Percentiles rank a stretch among this genome's conserved stretches.
Conservation (phyloP, 2,888 invertebrate species). For the Scaptomyza cyrtandrae region DNA sequence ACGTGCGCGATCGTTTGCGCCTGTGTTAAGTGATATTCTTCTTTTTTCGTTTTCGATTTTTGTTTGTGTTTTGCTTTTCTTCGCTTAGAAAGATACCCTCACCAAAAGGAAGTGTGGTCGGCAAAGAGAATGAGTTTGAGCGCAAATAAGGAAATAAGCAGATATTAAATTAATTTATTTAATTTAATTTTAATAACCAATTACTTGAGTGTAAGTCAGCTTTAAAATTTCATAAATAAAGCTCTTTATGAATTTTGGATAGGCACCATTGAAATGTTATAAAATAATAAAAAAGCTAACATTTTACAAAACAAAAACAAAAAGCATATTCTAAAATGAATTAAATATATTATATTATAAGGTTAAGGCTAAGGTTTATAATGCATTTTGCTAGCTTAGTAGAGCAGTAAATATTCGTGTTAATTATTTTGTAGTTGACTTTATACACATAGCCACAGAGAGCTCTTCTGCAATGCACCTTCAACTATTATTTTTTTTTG, state of each 20-base stretch:
- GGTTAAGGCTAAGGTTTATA: background rate
- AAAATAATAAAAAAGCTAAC: too few relatives aligned
- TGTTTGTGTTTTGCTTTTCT: background rate
- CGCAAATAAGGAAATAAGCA: too few relatives aligned
- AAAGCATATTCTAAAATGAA: too few relatives aligned
- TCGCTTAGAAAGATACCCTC: slow-evolving; percentile 28
- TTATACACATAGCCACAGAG: slow-evolving; percentile 37
- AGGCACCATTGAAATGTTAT: too few relatives aligned
- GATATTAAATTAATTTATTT: too few relatives aligned
- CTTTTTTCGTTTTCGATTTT: slow-evolving; percentile 8
- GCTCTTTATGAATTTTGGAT: too few relatives aligned
- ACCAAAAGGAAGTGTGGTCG: background rate
- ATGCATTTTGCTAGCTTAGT: background rate
- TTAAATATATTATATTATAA: too few relatives aligned
- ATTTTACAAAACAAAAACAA: too few relatives aligned
- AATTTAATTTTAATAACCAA: too few relatives aligned
- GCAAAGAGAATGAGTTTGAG: background rate
- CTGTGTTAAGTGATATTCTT: slow-evolving; percentile 71
- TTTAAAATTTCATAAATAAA: too few relatives aligned
- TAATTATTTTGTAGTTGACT: background rate
- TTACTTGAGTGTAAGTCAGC: too few relatives aligned
- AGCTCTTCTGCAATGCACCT: slow-evolving; percentile 58
- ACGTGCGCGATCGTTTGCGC: slow-evolving; percentile 80
- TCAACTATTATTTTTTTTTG: slow-evolving; percentile 59
- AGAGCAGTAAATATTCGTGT: slow-evolving; percentile 41